Conservation (phyloP, 2,888 invertebrate genomes). For the Endomychus coccineus region DNA sequence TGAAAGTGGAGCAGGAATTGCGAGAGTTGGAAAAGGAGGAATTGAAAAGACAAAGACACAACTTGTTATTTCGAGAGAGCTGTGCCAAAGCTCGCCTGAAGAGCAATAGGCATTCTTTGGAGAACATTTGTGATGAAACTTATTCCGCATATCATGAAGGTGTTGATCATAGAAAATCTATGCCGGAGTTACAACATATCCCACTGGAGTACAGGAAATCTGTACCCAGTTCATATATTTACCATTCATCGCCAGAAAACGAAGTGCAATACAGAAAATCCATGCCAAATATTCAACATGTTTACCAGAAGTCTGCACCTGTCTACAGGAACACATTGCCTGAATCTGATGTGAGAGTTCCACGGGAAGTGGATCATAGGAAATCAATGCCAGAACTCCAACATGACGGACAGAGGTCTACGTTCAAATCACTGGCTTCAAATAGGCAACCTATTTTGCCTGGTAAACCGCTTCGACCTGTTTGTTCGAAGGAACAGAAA, state of each 20-base stretch:
- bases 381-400: slow-evolving; percentile 41
- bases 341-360: slow-evolving; percentile 21
- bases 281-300: slow-evolving; percentile 37
- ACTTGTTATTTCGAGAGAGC: slow-evolving; percentile 58
- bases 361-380: slow-evolving; percentile 25
- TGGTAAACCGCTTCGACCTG: slow-evolving; percentile 49
- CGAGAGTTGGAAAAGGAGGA: slow-evolving; percentile 73
- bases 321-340: slow-evolving; percentile 18
- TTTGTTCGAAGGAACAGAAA: slow-evolving; percentile 19
- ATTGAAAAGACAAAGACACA: slow-evolving; percentile 65
- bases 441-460: slow-evolving; percentile 48
- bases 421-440: slow-evolving; percentile 36
- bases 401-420: slow-evolving; percentile 39
- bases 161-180: slow-evolving; percentile 38
- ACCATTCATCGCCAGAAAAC: slow-evolving; percentile 16
- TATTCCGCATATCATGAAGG: slow-evolving; percentile 20
- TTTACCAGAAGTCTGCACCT: slow-evolving; percentile 27
- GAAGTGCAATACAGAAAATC: slow-evolving; percentile 33
- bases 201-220: slow-evolving; percentile 30
- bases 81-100: slow-evolving; percentile 43
- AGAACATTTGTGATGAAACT: slow-evolving; percentile 38
- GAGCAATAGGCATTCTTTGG: slow-evolving; percentile 37
- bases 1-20: slow-evolving; percentile 71
- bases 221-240: slow-evolving; percentile 25
- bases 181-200: slow-evolving; percentile 36